These are phyloP conservation scores for Acomys russatus DNA, from an alignment of 2,797 vertebrate species.

Conservation along the genomic window DNA sequence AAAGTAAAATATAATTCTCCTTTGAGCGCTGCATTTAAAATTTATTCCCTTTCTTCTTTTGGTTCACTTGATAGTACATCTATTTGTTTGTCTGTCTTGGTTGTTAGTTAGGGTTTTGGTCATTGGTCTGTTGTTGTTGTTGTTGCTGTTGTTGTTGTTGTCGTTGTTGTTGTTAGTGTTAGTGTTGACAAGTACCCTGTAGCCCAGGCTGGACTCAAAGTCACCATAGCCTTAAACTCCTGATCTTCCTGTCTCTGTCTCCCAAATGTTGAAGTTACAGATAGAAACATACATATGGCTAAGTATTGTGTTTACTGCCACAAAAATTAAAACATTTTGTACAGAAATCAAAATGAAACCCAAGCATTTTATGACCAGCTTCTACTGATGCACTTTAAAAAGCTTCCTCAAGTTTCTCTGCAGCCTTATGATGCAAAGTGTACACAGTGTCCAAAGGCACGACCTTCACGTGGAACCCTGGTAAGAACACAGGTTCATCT, in stretches of 20 bases:
- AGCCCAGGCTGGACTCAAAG: not conserved
- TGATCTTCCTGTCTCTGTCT: not conserved
- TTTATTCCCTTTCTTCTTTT: not conserved
- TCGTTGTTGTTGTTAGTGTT: not conserved
- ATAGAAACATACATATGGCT: not conserved
- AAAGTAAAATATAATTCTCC: constrained; percentile 38
- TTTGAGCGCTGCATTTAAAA: not conserved
- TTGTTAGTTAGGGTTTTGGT: not conserved
- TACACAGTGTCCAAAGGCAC: not conserved
- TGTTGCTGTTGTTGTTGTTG: not conserved
- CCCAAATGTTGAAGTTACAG: not conserved
- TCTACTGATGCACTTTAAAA: constrained; percentile 38
- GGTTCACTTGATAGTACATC: not conserved
- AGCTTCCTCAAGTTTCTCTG: not conserved
- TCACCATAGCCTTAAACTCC: not conserved
- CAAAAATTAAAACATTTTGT: constrained; percentile 44
- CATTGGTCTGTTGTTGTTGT: not conserved
- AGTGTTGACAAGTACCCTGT: not conserved
- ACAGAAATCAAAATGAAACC: not conserved
- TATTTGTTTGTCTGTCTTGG: not conserved
- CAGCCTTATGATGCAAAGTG: not conserved
- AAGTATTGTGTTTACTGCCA: not conserved
- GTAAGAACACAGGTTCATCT: constrained; percentile 29
- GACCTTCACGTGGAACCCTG: not conserved
- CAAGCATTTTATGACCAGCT: constrained; percentile 4